Evolutionary conservation across 2,113 vertebrate genomes (phyloP).

Genomic region (Podilymbus podiceps): DNA sequence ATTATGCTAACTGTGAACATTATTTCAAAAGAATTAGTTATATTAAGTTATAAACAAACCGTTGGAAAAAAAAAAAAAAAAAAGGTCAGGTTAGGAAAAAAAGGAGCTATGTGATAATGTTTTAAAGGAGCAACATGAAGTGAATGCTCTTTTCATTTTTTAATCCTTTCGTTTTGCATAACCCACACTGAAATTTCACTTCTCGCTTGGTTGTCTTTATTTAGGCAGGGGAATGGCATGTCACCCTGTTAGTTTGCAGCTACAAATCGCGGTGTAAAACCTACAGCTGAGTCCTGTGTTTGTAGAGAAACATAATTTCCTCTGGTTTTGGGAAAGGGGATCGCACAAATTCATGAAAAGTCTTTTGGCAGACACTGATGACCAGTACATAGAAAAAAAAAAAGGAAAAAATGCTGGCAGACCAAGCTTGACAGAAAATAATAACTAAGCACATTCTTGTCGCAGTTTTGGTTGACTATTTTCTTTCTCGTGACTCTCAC

Average conservation of each 20-base stretch:
- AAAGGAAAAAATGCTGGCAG: neutral
- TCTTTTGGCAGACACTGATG: slow-evolving; percentile 5
- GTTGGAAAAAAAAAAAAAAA: slow-evolving; percentile 50
- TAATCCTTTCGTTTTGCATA: slow-evolving; percentile 58
- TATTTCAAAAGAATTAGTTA: slow-evolving; percentile 90
- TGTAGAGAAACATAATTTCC: slow-evolving; percentile 36
- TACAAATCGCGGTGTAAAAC: neutral
- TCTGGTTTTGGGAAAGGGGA: neutral
- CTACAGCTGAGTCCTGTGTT: neutral
- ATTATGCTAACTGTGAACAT: slow-evolving; percentile 84
- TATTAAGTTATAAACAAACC: slow-evolving; percentile 82
- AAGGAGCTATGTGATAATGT: slow-evolving; percentile 40
- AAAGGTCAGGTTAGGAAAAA: slow-evolving; percentile 72
- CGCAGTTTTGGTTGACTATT: slow-evolving; percentile 4
- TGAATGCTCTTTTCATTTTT: slow-evolving; percentile 53
- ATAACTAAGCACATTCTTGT: slow-evolving; percentile 42
- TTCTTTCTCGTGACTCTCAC: neutral
- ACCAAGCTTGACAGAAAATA: neutral
- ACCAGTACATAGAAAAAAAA: neutral
- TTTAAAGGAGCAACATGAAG: slow-evolving; percentile 62
- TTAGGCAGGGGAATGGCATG: neutral
- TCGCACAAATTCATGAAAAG: neutral
- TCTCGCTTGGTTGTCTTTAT: neutral
- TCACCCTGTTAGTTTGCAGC: slow-evolving; percentile 12
- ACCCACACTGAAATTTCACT: slow-evolving; percentile 6